Base-by-base conservation (phyloP, 2,113 vertebrate species). In the Carassius carassius region DNA sequence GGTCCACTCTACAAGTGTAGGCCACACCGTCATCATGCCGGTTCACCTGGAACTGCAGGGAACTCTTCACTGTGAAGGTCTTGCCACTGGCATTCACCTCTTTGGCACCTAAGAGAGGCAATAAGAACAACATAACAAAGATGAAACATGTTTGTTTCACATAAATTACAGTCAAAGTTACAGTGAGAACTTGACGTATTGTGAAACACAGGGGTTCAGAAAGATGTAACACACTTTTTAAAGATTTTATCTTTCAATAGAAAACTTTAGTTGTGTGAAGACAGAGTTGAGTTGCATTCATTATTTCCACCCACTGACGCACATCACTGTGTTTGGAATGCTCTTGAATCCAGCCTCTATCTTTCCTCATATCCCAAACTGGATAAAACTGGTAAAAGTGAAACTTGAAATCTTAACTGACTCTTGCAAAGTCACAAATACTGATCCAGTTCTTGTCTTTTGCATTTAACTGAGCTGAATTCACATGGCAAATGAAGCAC, bases 61-160 rank as follows among this genome's bases (percentile, higher is more conserved):
- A 98, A 92, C 97, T 99, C 90, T 93, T 96, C 70, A 99, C 98
- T 4, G 97, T 99, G 91, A 98, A 99, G 0, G 98, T 99, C 94
- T 97, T 99, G 84, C 95, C 97, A 85, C 96, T 96, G 74, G 95
- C 94, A 82, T 99, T 98, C 84, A 98, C 97, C 93, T 98, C 97
- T 93, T 98, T 99, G 89, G 95, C 92, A 89, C 97, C 98, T 95
- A 94, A 92, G 86, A 92, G 95, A 91, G 90, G 85, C 51, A 35
- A 49, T 23, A 56, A 58, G 29, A 73, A 41, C 29, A 5, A 25
- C 60, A 84, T 77, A 65, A 77, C 58, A 84, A 56, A 51, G 49
- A 84, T 84, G 60, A 62, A 51, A 35, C 17, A 4, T 35, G 67
- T 73, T 73, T 83, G 21, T 54, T 23, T 12, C 21, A 41, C 29